Base-by-base conservation (phyloP, 2,888 invertebrate species). In the Drosophila paranaensis region DNA sequence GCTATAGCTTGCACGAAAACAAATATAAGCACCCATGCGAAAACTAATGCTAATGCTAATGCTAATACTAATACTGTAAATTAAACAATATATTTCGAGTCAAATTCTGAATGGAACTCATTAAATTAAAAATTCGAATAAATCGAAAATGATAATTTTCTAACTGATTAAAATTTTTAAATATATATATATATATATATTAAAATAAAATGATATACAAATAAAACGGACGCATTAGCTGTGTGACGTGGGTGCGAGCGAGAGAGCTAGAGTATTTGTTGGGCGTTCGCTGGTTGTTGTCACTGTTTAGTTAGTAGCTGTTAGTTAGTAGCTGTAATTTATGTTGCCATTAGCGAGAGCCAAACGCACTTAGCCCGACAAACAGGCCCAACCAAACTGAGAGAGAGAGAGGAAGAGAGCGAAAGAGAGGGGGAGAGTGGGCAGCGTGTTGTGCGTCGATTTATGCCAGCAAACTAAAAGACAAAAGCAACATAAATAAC, bases 261-360 rank as follows among this genome's bases (percentile, higher is more conserved):
- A 40, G 43, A 54, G 13, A 39, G 10, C 61, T 40, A 77, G 71
- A 56, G 77, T 70, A 64, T 70, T 54, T 74, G 14, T 51, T 43
- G 40, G n/a, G 48, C 39, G 16, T 16, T 54, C 16, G 35, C 39
- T 37, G 35, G 37, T 46, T 60, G 63, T 81, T 81, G 72, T 74
- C 82, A 79, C 71, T 75, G 72, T 75, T 82, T 76, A 83, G 82
- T 76, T 80, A 72, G 79, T 40, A 50, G 64, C 76, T 76, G 76
- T 76, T 76, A 77, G 76, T 85, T 82, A 79, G 78, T 74, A 61
- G 80, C 76, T 54, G 78, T 84, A 80, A 83, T 84, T 84, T 84
- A 84, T 84, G 70, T 77, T 68, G 76, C 86, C 84, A 84, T 84
- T 84, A 84, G 83, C 72, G 72, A 57, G 71, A 69, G 45, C 69